Evolutionary conservation across 2,113 vertebrate species (phyloP).

Genomic region (Notarius quadriscutis): DNA sequence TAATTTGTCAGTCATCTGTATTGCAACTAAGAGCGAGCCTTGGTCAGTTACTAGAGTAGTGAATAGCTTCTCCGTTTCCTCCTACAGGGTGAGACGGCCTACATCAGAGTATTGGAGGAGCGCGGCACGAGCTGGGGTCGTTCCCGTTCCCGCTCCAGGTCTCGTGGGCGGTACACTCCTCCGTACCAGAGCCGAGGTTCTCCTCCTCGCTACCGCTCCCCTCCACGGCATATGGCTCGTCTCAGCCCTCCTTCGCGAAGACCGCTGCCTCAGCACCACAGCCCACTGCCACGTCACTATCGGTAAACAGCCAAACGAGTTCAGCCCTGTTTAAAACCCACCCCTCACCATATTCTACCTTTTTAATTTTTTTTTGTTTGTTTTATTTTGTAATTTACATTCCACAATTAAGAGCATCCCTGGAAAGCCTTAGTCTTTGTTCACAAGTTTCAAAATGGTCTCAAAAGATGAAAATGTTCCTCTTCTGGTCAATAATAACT

Average conservation of each 20-base stretch:
- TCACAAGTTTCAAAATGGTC: conserved; percentile 24
- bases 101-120: conserved; percentile 86
- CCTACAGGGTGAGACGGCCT: conserved; percentile 84
- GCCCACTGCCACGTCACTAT: conserved; percentile 77
- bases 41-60: too few species aligned
- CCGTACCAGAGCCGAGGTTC: conserved; percentile 85
- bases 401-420: conserved; percentile 61
- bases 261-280: conserved; percentile 64
- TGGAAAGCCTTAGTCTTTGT: conserved; percentile 53
- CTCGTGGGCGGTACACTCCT: conserved; percentile 84
- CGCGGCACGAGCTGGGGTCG: conserved; percentile 82
- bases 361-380: conserved; percentile 42
- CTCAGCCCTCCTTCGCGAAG: conserved; percentile 74
- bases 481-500: conserved; percentile 27
- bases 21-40: not conserved
- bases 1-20: not conserved
- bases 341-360: conserved; percentile 43
- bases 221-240: conserved; percentile 77
- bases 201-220: conserved; percentile 83
- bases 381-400: conserved; percentile 63
- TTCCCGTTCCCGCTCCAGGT: conserved; percentile 87
- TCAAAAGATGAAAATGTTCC: not conserved
- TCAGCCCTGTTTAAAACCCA: not conserved
- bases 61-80: not conserved
- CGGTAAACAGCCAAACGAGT: conserved; percentile 61